Evolutionary conservation across 2,797 vertebrate species (phyloP), one percentile per base, ranked within the genome.

Genomic region (Vespertilio murinus): DNA sequence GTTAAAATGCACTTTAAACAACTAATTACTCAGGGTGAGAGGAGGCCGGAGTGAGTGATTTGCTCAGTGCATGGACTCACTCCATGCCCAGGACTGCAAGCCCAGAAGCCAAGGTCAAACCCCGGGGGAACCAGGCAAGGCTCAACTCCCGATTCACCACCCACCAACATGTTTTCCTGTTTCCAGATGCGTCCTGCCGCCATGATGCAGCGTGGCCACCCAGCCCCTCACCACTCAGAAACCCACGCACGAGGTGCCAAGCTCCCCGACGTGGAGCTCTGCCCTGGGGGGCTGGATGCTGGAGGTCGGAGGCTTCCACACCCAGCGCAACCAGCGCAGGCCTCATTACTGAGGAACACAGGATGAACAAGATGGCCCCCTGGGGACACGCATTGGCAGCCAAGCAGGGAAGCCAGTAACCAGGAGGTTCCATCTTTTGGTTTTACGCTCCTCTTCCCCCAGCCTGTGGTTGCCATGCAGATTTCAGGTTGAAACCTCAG

Each of bases 401-500:
- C 38, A 54, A n/a, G 40, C 47, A 4, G 5, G 82, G 49, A 94
- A 77, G 79, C 42, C n/a, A 89, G 45, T 14, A 42, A 45, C 13
- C 23, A 47, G 54, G 75, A 49, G 47, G 20, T 88, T 91, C 49
- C 30, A 7, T 54, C 84, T 82, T 82, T 80, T 70, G 25, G 65
- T 79, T 93, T 86, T 93, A 23, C 3, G 13, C 79, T 86, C 65
- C 42, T 77, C 88, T 88, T 95, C 70, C 89, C 59, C 59, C 12
- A 59, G 85, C n/a, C 92, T 95, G 52, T 0, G 40, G 93, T 95
- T 84, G 64, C 61, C 35, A 3, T 11, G n/a, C 64, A 77, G 90
- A 77, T 56, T 94, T 87, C 71, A 86, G 56, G 52, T 35, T 52
- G 81, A 92, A 90, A 74, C 33, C 52, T 77, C 94, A 93, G 91